Evolutionary conservation across 2,888 invertebrate genomes (phyloP), one percentile per base, ranked within the genome.

Genomic region (Lasioglossum leucozonium): DNA sequence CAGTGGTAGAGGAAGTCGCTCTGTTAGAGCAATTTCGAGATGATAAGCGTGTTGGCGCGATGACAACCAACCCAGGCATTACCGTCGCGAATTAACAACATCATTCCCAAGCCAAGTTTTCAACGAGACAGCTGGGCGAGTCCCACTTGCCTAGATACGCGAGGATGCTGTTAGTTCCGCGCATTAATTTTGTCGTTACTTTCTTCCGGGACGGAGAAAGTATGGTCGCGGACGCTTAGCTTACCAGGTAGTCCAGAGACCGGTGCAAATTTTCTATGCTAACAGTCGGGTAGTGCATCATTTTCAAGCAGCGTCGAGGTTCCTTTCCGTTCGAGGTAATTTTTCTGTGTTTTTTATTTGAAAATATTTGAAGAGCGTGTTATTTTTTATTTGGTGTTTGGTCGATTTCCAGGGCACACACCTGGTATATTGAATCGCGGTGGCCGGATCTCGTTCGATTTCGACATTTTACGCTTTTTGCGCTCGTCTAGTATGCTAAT

Each of bases 401-500:
- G 34, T 11, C 18, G 26, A 30, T 62, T 26, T 30, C n/a, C 30
- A 13, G 0, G 58, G 6, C 30, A 2, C 30, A 72, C 72, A 72
- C 72, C 47, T n/a, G 11, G 65, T 67, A 26, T 65, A 37, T 51
- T 11, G n/a, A 26, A 77, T 67, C 44, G 6, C 37, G 18, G 22
- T 16, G 73, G 79, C 16, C 42, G 51, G 34, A 34, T 51, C 58
- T 44, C 72, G 71, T 34, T 42, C 62, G 75, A 75, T 82, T 42
- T 18, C 55, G 30, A 58, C 65, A 55, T 74, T 82, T 83, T 79
- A 79, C 80, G 76, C 67, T 86, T 83, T 83, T 69, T 72, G 47
- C 76, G n/a, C 65, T 80, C 65, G 78, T 85, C 72, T 75, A 72
- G 77, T 75, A 82, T 79, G 82, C 65, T 88, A 88, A 88, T 82